Conservation (phyloP, 2,888 invertebrate genomes). For the Cheilosia grossa region DNA sequence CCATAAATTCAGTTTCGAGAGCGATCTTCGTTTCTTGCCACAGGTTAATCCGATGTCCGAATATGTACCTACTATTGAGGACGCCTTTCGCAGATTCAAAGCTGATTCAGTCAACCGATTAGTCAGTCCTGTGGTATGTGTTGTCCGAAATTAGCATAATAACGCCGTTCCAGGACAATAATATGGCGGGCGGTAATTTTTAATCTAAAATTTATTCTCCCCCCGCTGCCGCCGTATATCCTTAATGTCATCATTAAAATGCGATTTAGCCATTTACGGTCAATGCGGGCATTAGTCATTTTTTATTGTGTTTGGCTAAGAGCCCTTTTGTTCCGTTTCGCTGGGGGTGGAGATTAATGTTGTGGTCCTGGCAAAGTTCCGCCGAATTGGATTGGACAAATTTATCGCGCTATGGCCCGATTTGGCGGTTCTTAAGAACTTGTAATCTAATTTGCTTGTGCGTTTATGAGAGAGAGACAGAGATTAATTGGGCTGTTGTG, state of each 20-base stretch:
- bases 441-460: constrained; percentile 66
- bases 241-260: constrained; percentile 74
- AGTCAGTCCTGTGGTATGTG: constrained; percentile 51
- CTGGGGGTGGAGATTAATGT: constrained; percentile 64
- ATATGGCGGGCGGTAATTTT: constrained; percentile 36
- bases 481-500: constrained; percentile 60
- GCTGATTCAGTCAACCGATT: constrained; percentile 59
- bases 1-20: constrained; percentile 62
- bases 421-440: constrained; percentile 48
- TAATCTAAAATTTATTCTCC: constrained; percentile 67
- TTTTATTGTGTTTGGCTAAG: constrained; percentile 49
- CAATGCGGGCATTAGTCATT: constrained; percentile 62
- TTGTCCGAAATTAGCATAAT: constrained; percentile 55
- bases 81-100: constrained; percentile 7
- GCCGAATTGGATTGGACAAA: constrained; percentile 39
- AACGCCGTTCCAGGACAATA: constrained; percentile 62
- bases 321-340: constrained; percentile 64
- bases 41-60: constrained; percentile 33
- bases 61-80: neutral
- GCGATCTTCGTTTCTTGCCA: constrained; percentile 17
- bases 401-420: constrained; percentile 49
- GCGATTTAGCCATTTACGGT: constrained; percentile 69
- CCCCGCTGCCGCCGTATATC: constrained; percentile 49
- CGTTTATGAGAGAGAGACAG: constrained; percentile 33
- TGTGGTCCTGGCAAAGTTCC: constrained; percentile 22